These are phyloP conservation scores for Hephaestus fuliginosus DNA, from an alignment of 2,797 vertebrate genomes.

Conservation along the genomic window DNA sequence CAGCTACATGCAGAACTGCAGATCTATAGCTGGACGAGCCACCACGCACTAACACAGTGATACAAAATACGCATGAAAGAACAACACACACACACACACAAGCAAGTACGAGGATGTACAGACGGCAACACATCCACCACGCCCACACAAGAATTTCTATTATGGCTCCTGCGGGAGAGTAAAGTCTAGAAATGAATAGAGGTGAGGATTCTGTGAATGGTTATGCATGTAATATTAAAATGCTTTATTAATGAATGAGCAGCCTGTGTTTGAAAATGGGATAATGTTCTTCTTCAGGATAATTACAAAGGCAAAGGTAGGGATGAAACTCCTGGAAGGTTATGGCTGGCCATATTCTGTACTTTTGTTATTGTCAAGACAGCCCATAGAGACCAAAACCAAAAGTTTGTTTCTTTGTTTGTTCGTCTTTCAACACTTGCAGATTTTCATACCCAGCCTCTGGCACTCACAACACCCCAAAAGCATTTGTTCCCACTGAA, in stretches of 20 bases:
- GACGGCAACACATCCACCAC: conserved; percentile 11
- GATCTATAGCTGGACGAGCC: conserved; percentile 35
- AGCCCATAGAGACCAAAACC: neutral
- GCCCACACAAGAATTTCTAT: conserved; percentile 19
- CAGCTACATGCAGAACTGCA: conserved; percentile 24
- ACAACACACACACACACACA: conserved; percentile 16
- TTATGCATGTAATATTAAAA: conserved; percentile 37
- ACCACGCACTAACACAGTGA: conserved; percentile 5
- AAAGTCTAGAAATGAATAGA: conserved; percentile 17
- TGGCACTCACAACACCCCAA: neutral
- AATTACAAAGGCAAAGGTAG: conserved; percentile 15
- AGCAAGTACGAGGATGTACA: conserved; percentile 13
- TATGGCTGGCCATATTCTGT: neutral
- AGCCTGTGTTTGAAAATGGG: conserved; percentile 11
- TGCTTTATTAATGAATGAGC: conserved; percentile 20
- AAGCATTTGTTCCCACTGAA: neutral
- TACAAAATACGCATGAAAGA: conserved; percentile 33
- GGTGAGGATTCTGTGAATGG: conserved; percentile 18
- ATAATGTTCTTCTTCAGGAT: conserved; percentile 23
- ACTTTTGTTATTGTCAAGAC: neutral
- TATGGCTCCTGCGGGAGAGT: neutral
- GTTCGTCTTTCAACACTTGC: neutral
- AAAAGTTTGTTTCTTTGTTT: neutral
- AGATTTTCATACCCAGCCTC: neutral
- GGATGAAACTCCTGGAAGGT: neutral